Conservation (phyloP, 1,140 invertebrate genomes). For the Bombus vancouverensis region DNA sequence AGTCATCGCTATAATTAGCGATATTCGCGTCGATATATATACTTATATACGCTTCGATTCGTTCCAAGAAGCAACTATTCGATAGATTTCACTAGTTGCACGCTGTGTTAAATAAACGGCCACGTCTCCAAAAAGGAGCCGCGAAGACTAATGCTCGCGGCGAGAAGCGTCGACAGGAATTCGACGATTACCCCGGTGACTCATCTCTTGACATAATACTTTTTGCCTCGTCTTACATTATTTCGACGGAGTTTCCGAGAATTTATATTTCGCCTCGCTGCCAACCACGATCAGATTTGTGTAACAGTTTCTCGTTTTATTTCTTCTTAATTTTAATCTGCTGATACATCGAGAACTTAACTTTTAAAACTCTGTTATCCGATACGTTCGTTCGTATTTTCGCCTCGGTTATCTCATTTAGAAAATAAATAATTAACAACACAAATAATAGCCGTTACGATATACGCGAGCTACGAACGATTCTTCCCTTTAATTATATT, state of each 20-base stretch:
- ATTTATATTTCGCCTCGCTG: background rate
- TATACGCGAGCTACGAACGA: no score
- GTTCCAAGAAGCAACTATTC: slow-evolving; percentile 3
- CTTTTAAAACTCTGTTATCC: no score
- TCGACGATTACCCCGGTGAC: background rate
- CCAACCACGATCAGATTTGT: background rate
- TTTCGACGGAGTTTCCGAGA: slow-evolving; percentile 3
- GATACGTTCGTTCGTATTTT: no score
- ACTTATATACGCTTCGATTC: background rate
- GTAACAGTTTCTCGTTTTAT: background rate
- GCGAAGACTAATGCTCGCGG: background rate
- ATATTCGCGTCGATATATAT: background rate
- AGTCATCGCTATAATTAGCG: slow-evolving; percentile 2
- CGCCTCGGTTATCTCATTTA: no score
- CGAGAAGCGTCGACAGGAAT: slow-evolving; percentile 9
- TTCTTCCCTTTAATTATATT: no score
- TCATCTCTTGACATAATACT: background rate
- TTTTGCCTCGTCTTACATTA: background rate
- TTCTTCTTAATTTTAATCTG: background rate
- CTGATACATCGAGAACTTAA: no score
- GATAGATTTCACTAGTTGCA: slow-evolving; percentile 5
- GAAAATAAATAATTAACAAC: no score
- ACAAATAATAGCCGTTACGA: no score
- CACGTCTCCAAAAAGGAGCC: background rate
- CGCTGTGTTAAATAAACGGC: background rate